A percentile compares a stretch with the other conserved stretches of the same genome.
Evolutionary conservation across 2,797 vertebrate species (phyloP).

Genomic region (Helicolenus hilgendorfi): DNA sequence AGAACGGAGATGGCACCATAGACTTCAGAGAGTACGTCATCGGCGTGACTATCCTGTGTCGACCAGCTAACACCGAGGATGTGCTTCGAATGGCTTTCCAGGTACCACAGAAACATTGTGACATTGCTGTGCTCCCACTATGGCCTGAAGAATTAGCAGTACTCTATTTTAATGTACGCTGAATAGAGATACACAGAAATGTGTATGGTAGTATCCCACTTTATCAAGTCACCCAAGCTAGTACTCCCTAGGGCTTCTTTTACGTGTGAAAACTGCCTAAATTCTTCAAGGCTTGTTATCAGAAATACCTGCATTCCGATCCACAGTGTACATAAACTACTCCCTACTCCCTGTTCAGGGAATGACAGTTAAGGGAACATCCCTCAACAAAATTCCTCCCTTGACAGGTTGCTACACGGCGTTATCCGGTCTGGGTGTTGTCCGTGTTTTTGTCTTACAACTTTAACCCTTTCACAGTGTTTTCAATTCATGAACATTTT

Average conservation of each 20-base stretch:
- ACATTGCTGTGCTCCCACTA: background rate
- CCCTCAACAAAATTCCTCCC: too few relatives aligned
- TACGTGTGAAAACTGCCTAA: background rate
- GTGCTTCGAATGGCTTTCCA: constrained; percentile 96
- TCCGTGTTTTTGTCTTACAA: background rate
- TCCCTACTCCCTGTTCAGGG: too few relatives aligned
- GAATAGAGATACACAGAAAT: background rate
- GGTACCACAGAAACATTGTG: constrained; percentile 81
- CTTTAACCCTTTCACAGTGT: background rate
- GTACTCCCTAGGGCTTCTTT: background rate
- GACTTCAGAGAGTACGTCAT: constrained; percentile 99
- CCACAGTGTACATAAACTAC: background rate
- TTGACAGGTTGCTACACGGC: background rate
- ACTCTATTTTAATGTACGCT: background rate
- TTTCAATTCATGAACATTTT: background rate
- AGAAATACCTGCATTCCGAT: background rate
- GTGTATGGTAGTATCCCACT: background rate
- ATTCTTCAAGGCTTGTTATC: background rate
- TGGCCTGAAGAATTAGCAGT: background rate
- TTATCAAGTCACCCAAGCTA: background rate
- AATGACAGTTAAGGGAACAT: too few relatives aligned
- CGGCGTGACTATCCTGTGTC: constrained; percentile 96
- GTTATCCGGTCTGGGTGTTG: background rate
- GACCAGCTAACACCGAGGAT: constrained; percentile 96
- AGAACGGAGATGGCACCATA: constrained; percentile 96